These are phyloP conservation scores for Caenorhabditis wallacei DNA, from an alignment of 2,888 invertebrate species.

Conservation along the genomic window DNA sequence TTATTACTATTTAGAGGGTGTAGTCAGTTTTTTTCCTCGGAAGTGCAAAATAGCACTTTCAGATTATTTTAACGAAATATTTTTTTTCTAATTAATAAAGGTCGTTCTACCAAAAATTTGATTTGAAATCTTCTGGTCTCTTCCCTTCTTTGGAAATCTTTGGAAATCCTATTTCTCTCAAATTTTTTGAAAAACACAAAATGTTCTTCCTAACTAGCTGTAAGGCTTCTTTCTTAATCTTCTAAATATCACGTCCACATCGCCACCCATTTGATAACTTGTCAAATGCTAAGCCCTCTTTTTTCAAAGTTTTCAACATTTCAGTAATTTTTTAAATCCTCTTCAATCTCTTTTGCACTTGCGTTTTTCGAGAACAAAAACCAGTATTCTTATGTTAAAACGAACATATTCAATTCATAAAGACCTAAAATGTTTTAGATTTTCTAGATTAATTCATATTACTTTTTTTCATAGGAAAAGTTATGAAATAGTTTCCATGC, in stretches of 20 bases:
- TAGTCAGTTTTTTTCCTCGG: too few relatives aligned
- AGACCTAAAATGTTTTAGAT: too few relatives aligned
- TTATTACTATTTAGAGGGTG: too few relatives aligned
- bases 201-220: neutral
- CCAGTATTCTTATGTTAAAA: neutral
- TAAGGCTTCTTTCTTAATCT: conserved; percentile 6
- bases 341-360: conserved; percentile 1
- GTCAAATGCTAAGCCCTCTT: neutral
- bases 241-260: neutral
- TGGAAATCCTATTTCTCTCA: neutral
- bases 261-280: neutral
- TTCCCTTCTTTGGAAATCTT: neutral
- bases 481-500: conserved; percentile 22
- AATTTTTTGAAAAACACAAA: conserved; percentile 8
- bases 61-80: too few relatives aligned
- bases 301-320: neutral
- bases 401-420: too few relatives aligned
- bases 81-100: too few relatives aligned
- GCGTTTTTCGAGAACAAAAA: neutral
- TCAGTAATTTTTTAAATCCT: neutral
- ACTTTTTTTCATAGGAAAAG: neutral
- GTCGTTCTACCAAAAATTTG: too few relatives aligned
- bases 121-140: neutral
- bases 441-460: neutral
- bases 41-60: too few relatives aligned